Percentiles rank a stretch among this genome's conserved stretches.
Conservation (phyloP, 2,888 invertebrate genomes). For the Melangyna quadrimaculata region DNA sequence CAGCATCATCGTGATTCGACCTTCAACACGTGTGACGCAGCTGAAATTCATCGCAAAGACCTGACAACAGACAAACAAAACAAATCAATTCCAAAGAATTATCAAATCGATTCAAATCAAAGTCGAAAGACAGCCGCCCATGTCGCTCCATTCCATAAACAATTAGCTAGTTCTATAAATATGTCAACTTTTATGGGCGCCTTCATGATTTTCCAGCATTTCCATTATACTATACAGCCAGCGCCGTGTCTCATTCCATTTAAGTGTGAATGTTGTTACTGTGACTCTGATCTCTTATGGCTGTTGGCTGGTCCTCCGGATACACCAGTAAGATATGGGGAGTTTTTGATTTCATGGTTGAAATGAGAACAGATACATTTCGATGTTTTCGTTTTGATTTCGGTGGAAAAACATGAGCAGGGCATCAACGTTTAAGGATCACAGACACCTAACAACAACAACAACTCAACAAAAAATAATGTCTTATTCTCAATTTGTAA, state of each 20-base stretch:
- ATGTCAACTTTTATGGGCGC: slow-evolving; percentile 69
- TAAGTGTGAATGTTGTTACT: background rate
- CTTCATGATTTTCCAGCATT: slow-evolving; percentile 61
- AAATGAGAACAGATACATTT: slow-evolving; percentile 6
- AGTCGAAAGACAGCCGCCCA: background rate
- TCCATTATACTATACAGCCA: background rate
- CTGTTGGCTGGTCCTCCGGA: background rate
- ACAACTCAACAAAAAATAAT: background rate
- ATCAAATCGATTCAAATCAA: slow-evolving; percentile 36
- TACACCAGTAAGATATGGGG: background rate
- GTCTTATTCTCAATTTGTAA: background rate
- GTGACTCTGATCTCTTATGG: background rate
- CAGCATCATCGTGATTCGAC: background rate
- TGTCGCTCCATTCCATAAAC: slow-evolving; percentile 60
- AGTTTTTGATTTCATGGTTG: background rate
- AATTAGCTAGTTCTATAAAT: slow-evolving; percentile 64
- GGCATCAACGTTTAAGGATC: slow-evolving; percentile 1
- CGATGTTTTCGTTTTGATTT: slow-evolving; percentile 7
- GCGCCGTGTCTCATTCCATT: slow-evolving; percentile 3
- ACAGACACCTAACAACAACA: background rate
- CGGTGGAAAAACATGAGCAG: background rate
- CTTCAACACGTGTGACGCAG: background rate
- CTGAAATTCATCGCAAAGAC: background rate
- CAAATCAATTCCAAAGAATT: slow-evolving; percentile 56
- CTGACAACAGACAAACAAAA: slow-evolving; percentile 59